These are phyloP conservation scores for Bufo gargarizans DNA, from an alignment of 2,113 vertebrate genomes.

Conservation along the genomic window DNA sequence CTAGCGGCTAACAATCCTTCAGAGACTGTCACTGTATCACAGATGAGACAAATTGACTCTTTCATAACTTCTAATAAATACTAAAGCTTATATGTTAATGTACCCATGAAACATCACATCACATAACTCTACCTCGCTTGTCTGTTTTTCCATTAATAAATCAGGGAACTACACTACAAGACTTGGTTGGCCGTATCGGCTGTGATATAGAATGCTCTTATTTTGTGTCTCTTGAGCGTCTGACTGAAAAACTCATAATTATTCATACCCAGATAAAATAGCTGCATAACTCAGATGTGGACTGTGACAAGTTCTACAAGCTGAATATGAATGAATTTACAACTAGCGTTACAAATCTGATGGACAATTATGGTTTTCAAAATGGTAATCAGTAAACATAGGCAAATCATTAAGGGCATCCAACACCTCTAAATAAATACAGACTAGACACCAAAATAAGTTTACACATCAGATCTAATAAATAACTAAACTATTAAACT, in stretches of 20 bases:
- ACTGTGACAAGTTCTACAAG: not conserved
- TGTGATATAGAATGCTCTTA: not conserved
- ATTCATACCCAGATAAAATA: not conserved
- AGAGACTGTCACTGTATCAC: slow-evolving; percentile 17
- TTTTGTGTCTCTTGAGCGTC: not conserved
- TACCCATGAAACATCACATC: not conserved
- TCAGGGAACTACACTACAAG: not conserved
- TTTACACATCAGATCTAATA: too few relatives aligned
- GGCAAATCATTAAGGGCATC: not conserved
- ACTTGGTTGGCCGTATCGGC: not conserved
- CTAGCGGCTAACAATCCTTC: not conserved
- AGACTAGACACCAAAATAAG: too few relatives aligned
- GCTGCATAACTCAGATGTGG: not conserved
- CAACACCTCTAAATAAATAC: too few relatives aligned
- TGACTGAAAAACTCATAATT: not conserved
- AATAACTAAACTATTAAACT: too few relatives aligned
- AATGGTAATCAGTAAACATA: not conserved
- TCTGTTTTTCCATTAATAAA: not conserved
- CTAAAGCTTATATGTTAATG: not conserved
- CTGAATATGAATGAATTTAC: not conserved
- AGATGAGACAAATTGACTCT: slow-evolving; percentile 47
- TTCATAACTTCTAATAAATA: not conserved
- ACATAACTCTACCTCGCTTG: not conserved
- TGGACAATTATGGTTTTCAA: not conserved
- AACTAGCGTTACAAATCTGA: not conserved